These are phyloP conservation scores for Ictidomys tridecemlineatus DNA, from an alignment of 2,113 vertebrate genomes.

Conservation along the genomic window DNA sequence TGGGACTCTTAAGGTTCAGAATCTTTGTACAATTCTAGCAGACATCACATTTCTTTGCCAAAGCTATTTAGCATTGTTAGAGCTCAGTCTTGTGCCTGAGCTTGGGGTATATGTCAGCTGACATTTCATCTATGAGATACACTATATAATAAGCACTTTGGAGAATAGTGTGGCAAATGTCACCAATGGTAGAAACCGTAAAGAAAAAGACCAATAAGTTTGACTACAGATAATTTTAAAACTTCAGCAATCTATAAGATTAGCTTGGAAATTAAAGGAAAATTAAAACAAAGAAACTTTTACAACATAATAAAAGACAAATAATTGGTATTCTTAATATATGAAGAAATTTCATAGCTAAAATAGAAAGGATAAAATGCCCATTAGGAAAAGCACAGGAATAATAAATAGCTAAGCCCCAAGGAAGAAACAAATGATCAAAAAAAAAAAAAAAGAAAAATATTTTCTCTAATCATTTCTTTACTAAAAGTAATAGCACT, in stretches of 20 bases:
- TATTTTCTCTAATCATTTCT: background rate
- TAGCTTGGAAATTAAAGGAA: background rate
- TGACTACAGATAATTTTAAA: conserved; percentile 7
- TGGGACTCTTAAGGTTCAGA: background rate
- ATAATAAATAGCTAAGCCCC: background rate
- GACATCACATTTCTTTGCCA: conserved; percentile 15
- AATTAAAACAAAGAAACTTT: background rate
- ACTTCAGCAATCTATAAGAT: background rate
- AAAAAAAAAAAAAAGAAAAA: conserved; percentile 54
- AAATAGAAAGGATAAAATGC: background rate
- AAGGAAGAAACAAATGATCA: background rate
- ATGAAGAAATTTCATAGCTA: background rate
- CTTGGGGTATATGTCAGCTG: background rate
- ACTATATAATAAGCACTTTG: background rate
- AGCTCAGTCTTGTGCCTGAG: background rate
- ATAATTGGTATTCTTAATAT: background rate
- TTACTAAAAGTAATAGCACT: conserved; percentile 15
- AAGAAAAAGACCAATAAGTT: background rate
- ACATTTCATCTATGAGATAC: background rate
- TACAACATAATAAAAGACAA: background rate
- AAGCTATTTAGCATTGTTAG: background rate
- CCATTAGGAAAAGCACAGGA: background rate
- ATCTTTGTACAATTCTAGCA: conserved; percentile 14
- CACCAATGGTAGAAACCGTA: background rate
- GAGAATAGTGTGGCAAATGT: background rate